These are phyloP conservation scores for Xenus cinereus DNA, from an alignment of 2,113 vertebrate genomes.

Conservation along the genomic window DNA sequence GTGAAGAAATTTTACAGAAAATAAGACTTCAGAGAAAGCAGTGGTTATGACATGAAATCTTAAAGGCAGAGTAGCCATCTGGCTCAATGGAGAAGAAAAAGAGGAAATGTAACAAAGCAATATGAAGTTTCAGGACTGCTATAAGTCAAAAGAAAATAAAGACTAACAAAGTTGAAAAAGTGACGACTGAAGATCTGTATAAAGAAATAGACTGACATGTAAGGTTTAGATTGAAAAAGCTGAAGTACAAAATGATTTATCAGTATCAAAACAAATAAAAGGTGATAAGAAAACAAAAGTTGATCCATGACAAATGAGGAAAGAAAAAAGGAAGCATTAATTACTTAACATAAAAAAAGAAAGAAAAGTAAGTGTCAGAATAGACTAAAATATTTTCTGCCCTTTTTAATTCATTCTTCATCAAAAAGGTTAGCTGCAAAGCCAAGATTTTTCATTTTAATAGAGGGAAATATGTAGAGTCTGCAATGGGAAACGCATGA, in stretches of 20 bases:
- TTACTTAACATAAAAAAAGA: background rate
- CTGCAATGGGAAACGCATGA: rapidly evolving
- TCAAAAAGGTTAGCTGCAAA: background rate
- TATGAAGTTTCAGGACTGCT: background rate
- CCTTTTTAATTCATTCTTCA: background rate
- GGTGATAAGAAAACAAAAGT: background rate
- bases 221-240: background rate
- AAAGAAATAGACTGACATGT: background rate
- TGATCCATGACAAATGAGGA: background rate
- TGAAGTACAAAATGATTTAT: background rate
- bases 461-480: background rate
- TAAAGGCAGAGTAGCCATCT: background rate
- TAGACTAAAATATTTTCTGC: background rate
- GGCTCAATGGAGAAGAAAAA: background rate
- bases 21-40: background rate
- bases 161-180: background rate
- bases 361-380: background rate
- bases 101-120: background rate
- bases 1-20: background rate
- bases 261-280: background rate
- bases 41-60: background rate
- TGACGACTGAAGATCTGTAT: background rate
- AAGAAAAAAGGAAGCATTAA: background rate
- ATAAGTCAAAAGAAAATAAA: background rate
- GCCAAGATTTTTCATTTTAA: background rate